A percentile compares a stretch with the other conserved stretches of the same genome.
Conservation (phyloP, 1,140 invertebrate species). For the Acromyrmex echinatior region DNA sequence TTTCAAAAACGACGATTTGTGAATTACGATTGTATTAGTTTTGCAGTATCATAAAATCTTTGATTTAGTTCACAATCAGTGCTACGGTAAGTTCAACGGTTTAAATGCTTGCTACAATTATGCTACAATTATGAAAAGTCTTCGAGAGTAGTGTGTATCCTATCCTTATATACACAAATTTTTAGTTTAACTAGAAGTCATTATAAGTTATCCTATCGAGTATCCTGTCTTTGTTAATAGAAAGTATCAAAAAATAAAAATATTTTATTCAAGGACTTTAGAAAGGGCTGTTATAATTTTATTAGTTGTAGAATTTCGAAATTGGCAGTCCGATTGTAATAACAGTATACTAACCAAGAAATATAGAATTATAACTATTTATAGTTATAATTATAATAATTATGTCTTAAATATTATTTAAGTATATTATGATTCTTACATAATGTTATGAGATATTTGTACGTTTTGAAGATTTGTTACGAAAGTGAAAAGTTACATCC, state of each 20-base stretch:
- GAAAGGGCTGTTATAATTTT: neutral
- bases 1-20: too few relatives aligned
- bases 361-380: slow-evolving; percentile 15
- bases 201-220: neutral
- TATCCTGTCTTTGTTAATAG: neutral
- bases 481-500: slow-evolving; percentile 77
- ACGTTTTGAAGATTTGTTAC: neutral
- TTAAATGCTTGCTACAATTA: too few relatives aligned
- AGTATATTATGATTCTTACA: neutral
- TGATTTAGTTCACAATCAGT: too few relatives aligned
- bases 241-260: slow-evolving; percentile 5
- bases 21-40: too few relatives aligned
- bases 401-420: neutral
- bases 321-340: neutral
- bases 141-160: neutral
- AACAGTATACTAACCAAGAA: neutral
- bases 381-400: slow-evolving; percentile 2
- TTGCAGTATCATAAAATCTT: too few relatives aligned
- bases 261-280: slow-evolving; percentile 17
- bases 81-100: too few relatives aligned
- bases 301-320: neutral
- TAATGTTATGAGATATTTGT: neutral
- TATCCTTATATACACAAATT: neutral
- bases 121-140: too few relatives aligned
- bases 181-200: neutral